Evolutionary conservation across 1,140 invertebrate genomes (phyloP).

Genomic region (Penaeus japonicus): DNA sequence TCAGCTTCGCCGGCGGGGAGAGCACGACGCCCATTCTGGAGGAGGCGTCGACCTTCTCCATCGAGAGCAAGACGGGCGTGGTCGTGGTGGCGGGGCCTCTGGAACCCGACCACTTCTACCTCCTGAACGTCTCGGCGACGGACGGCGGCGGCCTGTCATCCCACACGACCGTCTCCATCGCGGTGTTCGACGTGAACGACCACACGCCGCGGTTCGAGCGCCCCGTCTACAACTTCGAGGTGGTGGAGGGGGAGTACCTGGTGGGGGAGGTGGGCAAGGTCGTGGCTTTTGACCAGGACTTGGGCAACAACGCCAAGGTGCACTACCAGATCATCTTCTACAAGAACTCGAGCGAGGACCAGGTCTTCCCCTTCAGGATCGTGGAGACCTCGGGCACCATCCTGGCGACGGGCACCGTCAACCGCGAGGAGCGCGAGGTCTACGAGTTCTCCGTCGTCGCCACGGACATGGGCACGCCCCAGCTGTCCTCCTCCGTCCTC

Average conservation of each 20-base stretch:
- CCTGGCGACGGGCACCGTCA: conserved; percentile 36
- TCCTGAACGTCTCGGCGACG: conserved; percentile 40
- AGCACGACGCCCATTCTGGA: conserved; percentile 11
- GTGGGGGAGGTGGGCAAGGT: conserved; percentile 47
- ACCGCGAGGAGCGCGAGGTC: conserved; percentile 34
- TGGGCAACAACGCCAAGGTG: conserved; percentile 32
- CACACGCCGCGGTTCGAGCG: conserved; percentile 85
- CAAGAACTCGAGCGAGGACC: conserved; percentile 10
- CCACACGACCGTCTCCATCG: conserved; percentile 62
- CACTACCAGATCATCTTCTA: conserved; percentile 36
- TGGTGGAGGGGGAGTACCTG: conserved; percentile 42
- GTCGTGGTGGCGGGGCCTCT: conserved; percentile 23
- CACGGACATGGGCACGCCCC: conserved; percentile 31
- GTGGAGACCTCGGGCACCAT: conserved; percentile 38
- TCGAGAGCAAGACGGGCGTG: conserved; percentile 33
- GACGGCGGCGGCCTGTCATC: conserved; percentile 36
- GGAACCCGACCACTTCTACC: conserved; percentile 33
- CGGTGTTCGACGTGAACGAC: conserved; percentile 93
- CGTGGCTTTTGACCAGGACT: conserved; percentile 27
- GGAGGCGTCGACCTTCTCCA: conserved; percentile 26
- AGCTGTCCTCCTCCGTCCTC: conserved; percentile 38
- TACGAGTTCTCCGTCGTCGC: conserved; percentile 43
- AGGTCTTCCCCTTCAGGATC: conserved; percentile 37
- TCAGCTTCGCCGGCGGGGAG: conserved; percentile 8
- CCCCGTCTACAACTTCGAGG: conserved; percentile 48